A percentile compares a stretch with the other conserved stretches of the same genome.
phyloP scores from a whole-genome alignment of 2,113 vertebrate genomes.

The Pelvicachromis taeniatus region DNA sequence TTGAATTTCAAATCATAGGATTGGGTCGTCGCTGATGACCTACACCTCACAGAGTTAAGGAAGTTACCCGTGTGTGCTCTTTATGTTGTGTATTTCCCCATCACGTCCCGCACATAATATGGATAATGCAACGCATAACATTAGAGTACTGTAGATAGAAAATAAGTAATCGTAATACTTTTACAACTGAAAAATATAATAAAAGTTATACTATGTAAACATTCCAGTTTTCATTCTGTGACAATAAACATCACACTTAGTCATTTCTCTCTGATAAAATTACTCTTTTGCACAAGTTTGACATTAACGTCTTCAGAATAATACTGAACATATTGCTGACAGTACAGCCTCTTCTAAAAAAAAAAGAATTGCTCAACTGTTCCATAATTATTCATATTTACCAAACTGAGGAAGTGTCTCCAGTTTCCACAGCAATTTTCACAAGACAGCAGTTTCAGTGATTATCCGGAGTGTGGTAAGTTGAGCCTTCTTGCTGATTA shows the following conservation, averaged over 20 bases:
- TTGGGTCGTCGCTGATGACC: neutral
- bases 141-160: neutral
- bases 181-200: neutral
- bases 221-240: neutral
- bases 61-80: neutral
- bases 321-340: neutral
- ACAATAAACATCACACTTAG: neutral
- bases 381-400: neutral
- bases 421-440: neutral
- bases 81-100: neutral
- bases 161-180: neutral
- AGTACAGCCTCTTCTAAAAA: neutral
- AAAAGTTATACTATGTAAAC: neutral
- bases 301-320: neutral
- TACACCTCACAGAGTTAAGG: neutral
- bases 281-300: neutral
- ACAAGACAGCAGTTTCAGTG: rapidly evolving
- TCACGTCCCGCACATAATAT: neutral
- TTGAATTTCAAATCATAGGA: neutral
- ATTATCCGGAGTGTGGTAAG: neutral
- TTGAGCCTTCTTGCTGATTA: neutral
- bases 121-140: neutral
- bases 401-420: rapidly evolving
- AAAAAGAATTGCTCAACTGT: neutral
- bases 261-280: neutral